Evolutionary conservation across 2,888 invertebrate species (phyloP).

Genomic region (Callinectes sapidus): DNA sequence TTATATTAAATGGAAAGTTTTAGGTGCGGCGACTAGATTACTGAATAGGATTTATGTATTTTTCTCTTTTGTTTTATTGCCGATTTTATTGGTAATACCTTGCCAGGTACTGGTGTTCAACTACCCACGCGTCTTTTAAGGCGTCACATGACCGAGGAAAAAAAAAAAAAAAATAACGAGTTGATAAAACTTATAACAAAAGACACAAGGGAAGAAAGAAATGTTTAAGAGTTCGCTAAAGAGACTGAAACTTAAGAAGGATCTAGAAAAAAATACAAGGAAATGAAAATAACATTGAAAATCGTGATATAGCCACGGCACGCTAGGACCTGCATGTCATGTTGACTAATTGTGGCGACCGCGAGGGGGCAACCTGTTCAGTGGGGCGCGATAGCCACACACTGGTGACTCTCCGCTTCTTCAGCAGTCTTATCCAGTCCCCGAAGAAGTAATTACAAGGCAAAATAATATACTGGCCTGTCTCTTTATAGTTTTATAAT

Average conservation of each 20-base stretch:
- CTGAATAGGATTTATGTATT: neutral
- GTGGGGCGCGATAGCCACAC: neutral
- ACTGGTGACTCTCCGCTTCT: neutral
- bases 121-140: neutral
- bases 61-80: neutral
- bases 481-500: neutral
- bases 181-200: neutral
- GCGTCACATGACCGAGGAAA: neutral
- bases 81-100: neutral
- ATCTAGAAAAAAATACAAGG: neutral
- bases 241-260: neutral
- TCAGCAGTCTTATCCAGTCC: neutral
- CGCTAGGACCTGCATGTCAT: conserved; percentile 2
- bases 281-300: neutral
- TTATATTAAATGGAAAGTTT: too few species aligned
- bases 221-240: neutral
- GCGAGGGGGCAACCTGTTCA: neutral
- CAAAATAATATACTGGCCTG: neutral
- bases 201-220: neutral
- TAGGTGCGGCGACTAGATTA: too few species aligned
- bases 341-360: neutral
- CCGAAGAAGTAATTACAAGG: neutral
- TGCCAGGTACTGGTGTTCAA: neutral
- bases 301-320: neutral
- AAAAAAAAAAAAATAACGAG: neutral